Percentiles rank a stretch among this genome's conserved stretches.
phyloP scores from a whole-genome alignment of 2,113 vertebrate species.

The Delphinus delphis region DNA sequence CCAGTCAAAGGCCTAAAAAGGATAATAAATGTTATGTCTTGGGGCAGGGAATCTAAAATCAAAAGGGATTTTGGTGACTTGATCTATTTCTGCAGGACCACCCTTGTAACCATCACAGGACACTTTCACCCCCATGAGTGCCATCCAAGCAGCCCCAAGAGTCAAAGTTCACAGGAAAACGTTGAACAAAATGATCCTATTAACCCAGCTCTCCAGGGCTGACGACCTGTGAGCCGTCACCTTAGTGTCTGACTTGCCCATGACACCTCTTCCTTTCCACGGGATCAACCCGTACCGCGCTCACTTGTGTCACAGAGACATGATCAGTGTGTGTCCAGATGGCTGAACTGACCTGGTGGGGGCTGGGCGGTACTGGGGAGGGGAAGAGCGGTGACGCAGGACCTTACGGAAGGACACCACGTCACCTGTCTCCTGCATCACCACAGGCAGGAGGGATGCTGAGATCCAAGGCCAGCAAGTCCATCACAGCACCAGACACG shows the following conservation, averaged over 20 bases:
- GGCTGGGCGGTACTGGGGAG: background rate
- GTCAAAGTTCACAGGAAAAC: background rate
- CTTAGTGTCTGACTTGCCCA: background rate
- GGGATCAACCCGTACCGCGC: background rate
- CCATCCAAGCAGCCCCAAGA: background rate
- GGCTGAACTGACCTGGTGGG: background rate
- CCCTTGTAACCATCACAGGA: background rate
- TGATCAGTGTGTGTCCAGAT: background rate
- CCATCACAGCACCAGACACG: too few species aligned
- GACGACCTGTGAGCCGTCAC: background rate
- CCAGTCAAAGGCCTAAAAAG: background rate
- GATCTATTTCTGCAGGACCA: background rate
- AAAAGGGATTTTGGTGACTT: background rate
- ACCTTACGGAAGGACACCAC: background rate
- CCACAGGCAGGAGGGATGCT: background rate
- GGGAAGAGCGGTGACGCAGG: background rate
- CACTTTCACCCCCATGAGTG: fast-evolving
- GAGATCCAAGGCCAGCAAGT: background rate
- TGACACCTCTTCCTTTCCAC: fast-evolving
- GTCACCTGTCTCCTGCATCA: background rate
- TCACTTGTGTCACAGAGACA: background rate
- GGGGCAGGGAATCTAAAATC: background rate
- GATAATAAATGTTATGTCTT: background rate
- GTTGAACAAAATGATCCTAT: background rate
- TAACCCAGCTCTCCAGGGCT: background rate